These are phyloP conservation scores for Amphimallon solstitiale DNA, from an alignment of 2,888 invertebrate species.

Conservation along the genomic window DNA sequence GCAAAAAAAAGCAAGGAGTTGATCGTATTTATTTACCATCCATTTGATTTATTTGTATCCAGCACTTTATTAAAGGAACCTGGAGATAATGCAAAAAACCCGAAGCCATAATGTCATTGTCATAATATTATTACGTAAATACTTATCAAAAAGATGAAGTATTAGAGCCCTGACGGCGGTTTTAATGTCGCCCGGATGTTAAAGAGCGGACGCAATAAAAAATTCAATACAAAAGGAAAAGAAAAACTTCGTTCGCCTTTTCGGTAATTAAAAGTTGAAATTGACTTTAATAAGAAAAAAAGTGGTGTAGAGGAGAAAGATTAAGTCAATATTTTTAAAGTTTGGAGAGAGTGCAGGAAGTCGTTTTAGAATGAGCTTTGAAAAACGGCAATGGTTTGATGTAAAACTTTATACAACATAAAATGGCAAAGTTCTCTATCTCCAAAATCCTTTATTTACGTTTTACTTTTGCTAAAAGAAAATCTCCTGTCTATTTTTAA, in stretches of 20 bases:
- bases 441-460: no score
- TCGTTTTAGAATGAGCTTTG: not conserved
- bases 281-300: conserved; percentile 20
- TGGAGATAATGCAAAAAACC: no score
- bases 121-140: not conserved
- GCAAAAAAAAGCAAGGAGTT: no score
- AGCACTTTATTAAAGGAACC: no score
- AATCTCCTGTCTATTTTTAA: no score
- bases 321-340: conserved; percentile 25
- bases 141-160: conserved; percentile 4
- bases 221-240: conserved; percentile 20
- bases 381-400: not conserved
- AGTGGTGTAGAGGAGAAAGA: conserved; percentile 12
- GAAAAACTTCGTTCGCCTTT: conserved; percentile 7
- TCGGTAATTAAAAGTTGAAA: conserved; percentile 25
- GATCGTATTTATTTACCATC: no score
- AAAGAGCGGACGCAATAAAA: conserved; percentile 17
- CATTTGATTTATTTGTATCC: no score
- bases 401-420: not conserved
- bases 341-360: conserved; percentile 3
- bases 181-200: conserved; percentile 16
- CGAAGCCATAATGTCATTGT: no score
- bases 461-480: no score
- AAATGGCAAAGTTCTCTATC: no score
- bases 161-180: not conserved